Evolutionary conservation across 2,888 invertebrate genomes (phyloP).

Genomic region (Cheilosia grossa): DNA sequence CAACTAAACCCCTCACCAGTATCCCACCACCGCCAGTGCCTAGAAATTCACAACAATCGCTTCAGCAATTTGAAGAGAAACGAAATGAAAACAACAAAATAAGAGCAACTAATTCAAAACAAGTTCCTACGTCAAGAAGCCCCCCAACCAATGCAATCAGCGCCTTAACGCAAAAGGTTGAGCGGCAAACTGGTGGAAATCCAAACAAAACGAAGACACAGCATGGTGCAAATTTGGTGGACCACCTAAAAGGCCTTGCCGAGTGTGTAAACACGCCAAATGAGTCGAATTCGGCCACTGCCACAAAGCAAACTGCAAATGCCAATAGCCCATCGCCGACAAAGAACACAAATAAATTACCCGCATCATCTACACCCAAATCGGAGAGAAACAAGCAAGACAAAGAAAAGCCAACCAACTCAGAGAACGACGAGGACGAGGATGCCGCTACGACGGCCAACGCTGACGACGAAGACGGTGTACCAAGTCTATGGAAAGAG

Average conservation of each 20-base stretch:
- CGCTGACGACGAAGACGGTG: conserved; percentile 83
- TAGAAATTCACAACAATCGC: conserved; percentile 84
- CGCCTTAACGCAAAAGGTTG: conserved; percentile 80
- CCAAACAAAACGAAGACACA: conserved; percentile 40
- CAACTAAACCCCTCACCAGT: conserved; percentile 85
- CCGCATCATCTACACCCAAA: conserved; percentile 64
- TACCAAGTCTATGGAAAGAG: conserved; percentile 84
- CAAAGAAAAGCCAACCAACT: conserved; percentile 19
- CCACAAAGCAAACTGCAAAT: conserved; percentile 8
- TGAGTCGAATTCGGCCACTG: conserved; percentile 34
- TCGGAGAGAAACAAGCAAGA: conserved; percentile 43
- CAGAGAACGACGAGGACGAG: conserved; percentile 30
- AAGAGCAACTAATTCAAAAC: conserved; percentile 21
- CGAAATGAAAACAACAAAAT: conserved; percentile 36
- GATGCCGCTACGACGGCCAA: conserved; percentile 84
- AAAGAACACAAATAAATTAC: conserved; percentile 42
- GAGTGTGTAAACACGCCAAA: conserved; percentile 79
- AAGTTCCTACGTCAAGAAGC: conserved; percentile 63
- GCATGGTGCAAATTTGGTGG: conserved; percentile 79
- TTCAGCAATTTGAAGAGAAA: conserved; percentile 71
- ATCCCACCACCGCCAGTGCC: conserved; percentile 90
- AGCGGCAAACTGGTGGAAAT: conserved; percentile 57
- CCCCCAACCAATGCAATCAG: conserved; percentile 79
- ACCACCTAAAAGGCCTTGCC: conserved; percentile 81
- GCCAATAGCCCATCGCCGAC: conserved; percentile 56